Base-by-base conservation (phyloP, 2,888 invertebrate species). In the Strigamia crassipes region DNA sequence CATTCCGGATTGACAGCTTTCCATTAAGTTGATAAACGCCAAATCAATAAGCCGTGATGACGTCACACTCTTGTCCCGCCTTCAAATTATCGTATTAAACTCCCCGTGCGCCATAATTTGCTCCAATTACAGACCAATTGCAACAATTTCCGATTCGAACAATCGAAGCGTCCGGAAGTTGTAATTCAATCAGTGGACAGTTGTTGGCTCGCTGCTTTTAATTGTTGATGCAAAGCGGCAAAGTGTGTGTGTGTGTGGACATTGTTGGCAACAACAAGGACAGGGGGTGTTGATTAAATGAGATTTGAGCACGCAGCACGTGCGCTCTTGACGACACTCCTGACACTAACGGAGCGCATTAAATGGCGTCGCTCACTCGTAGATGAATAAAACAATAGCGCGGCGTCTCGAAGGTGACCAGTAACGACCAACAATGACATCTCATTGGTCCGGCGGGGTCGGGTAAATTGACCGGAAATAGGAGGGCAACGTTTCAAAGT, bases 1-100 rank as follows among this genome's bases (percentile, higher is more conserved):
- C 73, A 73, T 21, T 56, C 8, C n/a, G 73, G 10, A 73, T 73
- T 73, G 73, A 73, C 73, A 73, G 56, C 31, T 27, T 10, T 12
- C 73, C 73, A 73, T 73, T 73, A 73, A 73, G 31, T 73, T 73
- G 73, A 73, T 73, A 73, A 73, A 73, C 73, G 73, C 31, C 73
- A 73, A 73, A 73, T 73, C 73, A 73, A 73, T 73, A 73, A 73
- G 27, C 12, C 73, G 73, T 31, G 23, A 13, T 73, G 73, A 73
- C 73, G 73, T 73, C 73, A 27, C 73, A 27, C 73, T 15, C 61
- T 21, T 27, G 73, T 73, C 73, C 27, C 10, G 13, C 31, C 31
- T 31, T 73, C 73, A n/a, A 73, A 31, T 73, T 73, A 73, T 31
- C 23, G 27, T 12, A 31, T 27, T 31, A 73, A 73, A 73, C 73